Evolutionary conservation across 2,888 invertebrate species (phyloP).

Genomic region (Neuroscelio doddi): DNA sequence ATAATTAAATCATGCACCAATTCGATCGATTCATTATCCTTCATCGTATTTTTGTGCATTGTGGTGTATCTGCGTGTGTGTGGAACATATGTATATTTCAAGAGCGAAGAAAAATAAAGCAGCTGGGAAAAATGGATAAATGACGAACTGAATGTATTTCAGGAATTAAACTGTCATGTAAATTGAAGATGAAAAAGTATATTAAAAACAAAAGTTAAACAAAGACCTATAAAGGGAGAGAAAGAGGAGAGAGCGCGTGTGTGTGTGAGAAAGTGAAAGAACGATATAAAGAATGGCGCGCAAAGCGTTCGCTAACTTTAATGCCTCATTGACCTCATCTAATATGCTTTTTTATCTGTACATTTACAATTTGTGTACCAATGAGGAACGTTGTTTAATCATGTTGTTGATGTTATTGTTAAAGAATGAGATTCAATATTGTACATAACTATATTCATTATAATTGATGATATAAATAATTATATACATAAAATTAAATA

Average conservation of each 20-base stretch:
- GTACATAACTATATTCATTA: constrained; percentile 84
- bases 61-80: constrained; percentile 56
- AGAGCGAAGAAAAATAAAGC: constrained; percentile 41
- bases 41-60: constrained; percentile 41
- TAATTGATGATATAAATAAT: constrained; percentile 76
- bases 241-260: constrained; percentile 8
- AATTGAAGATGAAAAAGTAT: constrained; percentile 30
- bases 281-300: constrained; percentile 54
- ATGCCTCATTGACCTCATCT: constrained; percentile 72
- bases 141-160: constrained; percentile 29
- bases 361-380: constrained; percentile 73
- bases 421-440: constrained; percentile 83
- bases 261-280: background rate
- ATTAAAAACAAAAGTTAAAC: constrained; percentile 20
- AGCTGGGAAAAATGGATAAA: constrained; percentile 29
- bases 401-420: constrained; percentile 86
- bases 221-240: constrained; percentile 8
- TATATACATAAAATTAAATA: constrained; percentile 69
- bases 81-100: constrained; percentile 60
- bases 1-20: constrained; percentile 69
- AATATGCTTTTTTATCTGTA: constrained; percentile 72
- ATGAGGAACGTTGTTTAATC: constrained; percentile 75
- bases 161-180: constrained; percentile 21
- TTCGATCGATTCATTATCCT: constrained; percentile 63
- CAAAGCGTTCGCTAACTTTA: constrained; percentile 68